Base-by-base conservation (phyloP, 2,888 invertebrate species). In the Polymixis flavicincta region DNA sequence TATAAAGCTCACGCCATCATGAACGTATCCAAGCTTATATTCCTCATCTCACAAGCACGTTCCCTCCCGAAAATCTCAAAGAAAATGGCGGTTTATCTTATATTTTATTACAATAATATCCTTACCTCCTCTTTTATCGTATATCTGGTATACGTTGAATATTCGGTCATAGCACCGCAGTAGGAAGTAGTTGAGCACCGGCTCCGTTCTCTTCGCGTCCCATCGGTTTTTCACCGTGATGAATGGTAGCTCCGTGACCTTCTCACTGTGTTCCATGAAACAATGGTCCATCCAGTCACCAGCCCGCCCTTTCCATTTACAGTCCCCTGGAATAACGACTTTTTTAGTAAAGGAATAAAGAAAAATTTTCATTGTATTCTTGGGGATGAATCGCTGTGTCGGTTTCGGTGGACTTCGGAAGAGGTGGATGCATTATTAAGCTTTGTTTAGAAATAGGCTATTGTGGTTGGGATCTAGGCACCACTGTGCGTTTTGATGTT, bases 271-370 rank as follows among this genome's bases (percentile, higher is more conserved):
- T 22, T 96, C 93, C 48, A 87, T 76, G 86, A 97, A 97, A 87
- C 97, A 96, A 88, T 97, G 97, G 83, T 97, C 96, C 93, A 97
- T 97, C 97, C 97, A 97, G 71, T 97, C 96, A 4, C 97, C 97
- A 79, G 97, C 97, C 45, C 96, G 93, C 1, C 97, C 97, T 86
- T 96, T 94, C 97, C 97, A 97, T 63, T 92, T 90, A 87, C 97
- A 97, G 50, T 96, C 96, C 73, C 97, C 96, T 95, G 87, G 50
- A 81, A 76, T 81, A 50, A 73, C 59, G 42, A 42, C 48, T 19
- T 76, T 71, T 71, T 74, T 71, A 67, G 57, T 7, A 66, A 67
- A 65, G 57, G 5, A 42, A 60, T n/a, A 71, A 76, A 42, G 54
- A 37, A 65, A 25, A 65, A 52, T 50, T 14, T 42, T 45, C 79